Evolutionary conservation across 23 tunicate genomes (phyloP).

Genomic region (Halocynthia roretzi): DNA sequence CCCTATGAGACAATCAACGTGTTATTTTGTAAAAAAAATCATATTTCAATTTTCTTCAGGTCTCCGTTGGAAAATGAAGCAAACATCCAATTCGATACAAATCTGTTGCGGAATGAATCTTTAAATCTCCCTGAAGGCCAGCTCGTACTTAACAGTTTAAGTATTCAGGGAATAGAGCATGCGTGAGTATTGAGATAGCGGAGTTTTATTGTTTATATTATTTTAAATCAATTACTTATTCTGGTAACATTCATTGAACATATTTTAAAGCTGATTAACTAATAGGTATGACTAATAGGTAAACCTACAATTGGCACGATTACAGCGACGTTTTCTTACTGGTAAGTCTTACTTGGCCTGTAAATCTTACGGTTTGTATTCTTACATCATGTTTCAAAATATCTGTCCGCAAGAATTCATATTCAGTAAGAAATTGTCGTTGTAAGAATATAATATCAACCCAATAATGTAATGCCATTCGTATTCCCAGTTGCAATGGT

Average conservation of each 20-base stretch:
- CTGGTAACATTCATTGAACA: no score
- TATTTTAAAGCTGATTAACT: no score
- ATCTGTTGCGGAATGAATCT: slow-evolving; percentile 36
- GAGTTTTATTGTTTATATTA: no score
- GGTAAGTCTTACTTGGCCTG: no score
- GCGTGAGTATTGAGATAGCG: slow-evolving; percentile 39
- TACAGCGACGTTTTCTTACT: no score
- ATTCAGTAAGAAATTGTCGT: background rate
- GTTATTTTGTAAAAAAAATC: background rate
- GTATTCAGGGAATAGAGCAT: slow-evolving; percentile 79
- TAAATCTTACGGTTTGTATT: background rate
- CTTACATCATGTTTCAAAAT: background rate
- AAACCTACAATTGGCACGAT: no score
- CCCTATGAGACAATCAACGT: no score
- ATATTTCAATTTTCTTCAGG: slow-evolving; percentile 16
- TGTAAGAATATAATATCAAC: background rate
- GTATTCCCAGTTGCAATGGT: slow-evolving; percentile 21
- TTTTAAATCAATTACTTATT: no score
- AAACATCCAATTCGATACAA: slow-evolving; percentile 28
- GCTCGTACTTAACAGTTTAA: slow-evolving; percentile 55
- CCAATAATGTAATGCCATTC: background rate
- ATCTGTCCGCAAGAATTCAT: background rate
- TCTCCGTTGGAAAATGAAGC: slow-evolving; percentile 66
- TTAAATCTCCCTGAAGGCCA: slow-evolving; percentile 28
- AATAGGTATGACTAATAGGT: no score